Evolutionary conservation across 2,113 vertebrate species (phyloP), one percentile per base, ranked within the genome.

Genomic region (Scolopax mira): DNA sequence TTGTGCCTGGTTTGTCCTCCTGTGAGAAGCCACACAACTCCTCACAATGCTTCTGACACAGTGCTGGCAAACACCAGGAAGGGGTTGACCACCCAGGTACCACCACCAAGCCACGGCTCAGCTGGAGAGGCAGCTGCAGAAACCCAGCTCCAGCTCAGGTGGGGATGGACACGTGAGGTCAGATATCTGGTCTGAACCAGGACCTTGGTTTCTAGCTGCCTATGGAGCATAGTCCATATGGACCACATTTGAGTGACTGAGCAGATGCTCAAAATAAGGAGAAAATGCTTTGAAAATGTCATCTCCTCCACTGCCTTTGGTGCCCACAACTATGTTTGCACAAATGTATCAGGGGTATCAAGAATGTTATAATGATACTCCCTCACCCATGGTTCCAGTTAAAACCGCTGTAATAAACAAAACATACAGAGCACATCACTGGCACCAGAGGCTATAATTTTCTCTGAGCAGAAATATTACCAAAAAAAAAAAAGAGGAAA

Each of bases 381-480:
- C 87, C 81, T 96, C 85, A 64, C 89, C 95, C 93, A 65, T 87
- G 89, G 91, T 97, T 97, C 97, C 97, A 96, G 33, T 97, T 93
- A 95, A 97, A 98, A 97, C 97, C 95, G 1, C 98, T 92, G 95
- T 81, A 98, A 98, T 97, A 98, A 98, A 97, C 97, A 98, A 97
- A 98, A 96, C 83, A 94, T 91, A 98, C 97, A 97, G 93, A 98
- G 95, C 92, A 95, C 97, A 97, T 89, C 96, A 85, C 96, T 98
- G 98, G 98, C 97, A 96, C 90, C 86, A 91, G 90, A 97, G 79
- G 83, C 95, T 98, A 85, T 98, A 98, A 98, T 98, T 98, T 98
- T 96, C 97, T 97, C 95, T 95, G 94, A 96, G 96, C 92, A 98
- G 96, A 98, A 98, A 94, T 97, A 97, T 93, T 98, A 97, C 95